Base-by-base conservation (phyloP, 2,888 invertebrate genomes). In the Boloria euphrosyne region DNA sequence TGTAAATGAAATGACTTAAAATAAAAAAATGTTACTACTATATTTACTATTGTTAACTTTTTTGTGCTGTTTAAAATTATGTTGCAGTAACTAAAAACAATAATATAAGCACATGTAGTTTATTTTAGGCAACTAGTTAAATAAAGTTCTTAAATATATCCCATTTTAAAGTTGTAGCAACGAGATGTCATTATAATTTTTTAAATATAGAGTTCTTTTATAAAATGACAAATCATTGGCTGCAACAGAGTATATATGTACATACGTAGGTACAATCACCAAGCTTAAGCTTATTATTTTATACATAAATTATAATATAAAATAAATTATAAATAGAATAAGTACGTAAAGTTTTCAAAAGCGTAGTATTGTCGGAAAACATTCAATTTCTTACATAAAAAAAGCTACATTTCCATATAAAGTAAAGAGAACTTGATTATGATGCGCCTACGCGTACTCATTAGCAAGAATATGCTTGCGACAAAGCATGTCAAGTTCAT, bases 221-320 rank as follows among this genome's bases (percentile, higher is more conserved):
- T 54, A 62, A 69, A 91, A 91, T 91, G 90, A 81, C 88, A 85
- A 89, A 80, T 92, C 85, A 91, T 90, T 90, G 79, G 84, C 87
- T 85, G 81, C 77, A 80, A 90, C 91, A 38, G 31, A 38, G 31
- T 38, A 38, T 31, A 31, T 69, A 66, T 68, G 75, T 69, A 38
- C 31, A 75, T 72, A 64, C 13, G 58, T 64, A 53, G 51, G 22
- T 51, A 76, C 78, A 69, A 75, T 67, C 83, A 84, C 85, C 85
- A 69, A 73, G 66, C 73, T 75, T 74, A 77, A 57, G 3, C 16
- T 17, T 63, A 64, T 69, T 68, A 66, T 72, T 67, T 57, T 52
- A 59, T 44, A 58, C 50, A 44, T 52, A 18, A 46, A 51, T 43
- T 17, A 18, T 31, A 57, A 47, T 57, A 44, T 38, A 14, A 27